Evolutionary conservation across 2,113 vertebrate species (phyloP), one percentile per base, ranked within the genome.

Genomic region (Nesogale talazaci): DNA sequence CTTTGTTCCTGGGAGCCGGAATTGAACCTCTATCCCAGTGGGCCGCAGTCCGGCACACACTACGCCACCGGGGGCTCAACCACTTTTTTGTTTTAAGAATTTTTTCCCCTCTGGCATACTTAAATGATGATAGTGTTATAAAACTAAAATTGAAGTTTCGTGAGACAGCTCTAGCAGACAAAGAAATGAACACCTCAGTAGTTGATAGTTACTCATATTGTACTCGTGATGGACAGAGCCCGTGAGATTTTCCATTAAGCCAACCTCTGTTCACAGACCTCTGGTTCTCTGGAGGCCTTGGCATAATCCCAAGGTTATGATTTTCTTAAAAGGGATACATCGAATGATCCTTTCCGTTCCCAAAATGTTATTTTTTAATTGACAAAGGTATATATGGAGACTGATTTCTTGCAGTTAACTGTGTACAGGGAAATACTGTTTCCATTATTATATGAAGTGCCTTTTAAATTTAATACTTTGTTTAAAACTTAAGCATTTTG

Each of bases 361-460:
- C 34, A 93, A 91, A 94, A 70, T 88, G 88, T 93, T 91, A 63
- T 72, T 93, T 96, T 82, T 94, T 93, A 42, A 87, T 57, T 93
- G 80, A 23, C 84, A 95, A 89, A 52, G 81, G 91, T 96, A 31
- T 94, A 31, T 95, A 81, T 93, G 83, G 69, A 89, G 77, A 95
- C 59, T 96, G 72, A 65, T 94, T 93, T 95, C 59, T 92, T 77
- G 9, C 84, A 82, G 46, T 93, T 96, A 84, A 84, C 27, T 89
- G 23, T 95, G 83, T 96, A 79, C 65, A 84, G 61, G 86, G 76
- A 94, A 96, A 94, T 94, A 77, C 29, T 92, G 59, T 93, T 95
- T 94, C 69, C 93, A 85, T 95, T 94, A 78, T 94, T 97, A 94
- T 61, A 96, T 93, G 80, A 97, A 97, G 96, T 97, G 95, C 96